A percentile compares a stretch with the other conserved stretches of the same genome.
Conservation (phyloP, 2,888 invertebrate genomes). For the Xiphydria camelus region DNA sequence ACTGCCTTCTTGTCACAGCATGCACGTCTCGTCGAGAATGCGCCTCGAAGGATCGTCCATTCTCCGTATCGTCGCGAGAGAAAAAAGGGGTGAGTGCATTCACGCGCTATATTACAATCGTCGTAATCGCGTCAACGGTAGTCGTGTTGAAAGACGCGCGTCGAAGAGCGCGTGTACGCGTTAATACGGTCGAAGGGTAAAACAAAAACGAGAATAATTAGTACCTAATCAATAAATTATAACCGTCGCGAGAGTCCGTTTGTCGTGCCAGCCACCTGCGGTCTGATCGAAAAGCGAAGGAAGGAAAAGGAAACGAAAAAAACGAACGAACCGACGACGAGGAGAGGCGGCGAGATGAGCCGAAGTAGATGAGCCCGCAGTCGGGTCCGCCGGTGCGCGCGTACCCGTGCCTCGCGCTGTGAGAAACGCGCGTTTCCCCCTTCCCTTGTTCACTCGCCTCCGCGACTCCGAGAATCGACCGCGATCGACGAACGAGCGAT, state of each 20-base stretch:
- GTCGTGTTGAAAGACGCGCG: constrained; percentile 5
- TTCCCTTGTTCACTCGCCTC: too few relatives aligned
- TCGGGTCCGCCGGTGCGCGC: too few relatives aligned
- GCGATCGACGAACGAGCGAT: too few relatives aligned
- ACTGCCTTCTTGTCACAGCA: constrained; percentile 5
- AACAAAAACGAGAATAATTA: constrained; percentile 10
- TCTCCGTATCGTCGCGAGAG: constrained; percentile 9
- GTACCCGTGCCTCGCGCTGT: constrained; percentile 1
- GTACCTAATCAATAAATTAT: constrained; percentile 19
- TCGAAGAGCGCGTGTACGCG: constrained; percentile 2
- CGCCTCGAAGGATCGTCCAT: too few relatives aligned
- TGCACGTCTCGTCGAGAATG: constrained; percentile 12
- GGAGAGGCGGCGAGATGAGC: background rate
- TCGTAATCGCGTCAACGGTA: constrained; percentile 4
- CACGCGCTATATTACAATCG: constrained; percentile 9
- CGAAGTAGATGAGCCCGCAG: background rate
- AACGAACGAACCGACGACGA: background rate
- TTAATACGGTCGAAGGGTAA: constrained; percentile 2
- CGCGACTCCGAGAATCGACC: too few relatives aligned
- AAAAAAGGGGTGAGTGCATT: background rate
- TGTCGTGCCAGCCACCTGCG: constrained; percentile 26
- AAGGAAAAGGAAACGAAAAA: constrained; percentile 4
- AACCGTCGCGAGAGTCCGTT: constrained; percentile 11
- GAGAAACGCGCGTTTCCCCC: too few relatives aligned
- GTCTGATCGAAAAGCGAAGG: constrained; percentile 13